Conservation (phyloP, 2,113 vertebrate genomes). For the Sceloporus tristichus region DNA sequence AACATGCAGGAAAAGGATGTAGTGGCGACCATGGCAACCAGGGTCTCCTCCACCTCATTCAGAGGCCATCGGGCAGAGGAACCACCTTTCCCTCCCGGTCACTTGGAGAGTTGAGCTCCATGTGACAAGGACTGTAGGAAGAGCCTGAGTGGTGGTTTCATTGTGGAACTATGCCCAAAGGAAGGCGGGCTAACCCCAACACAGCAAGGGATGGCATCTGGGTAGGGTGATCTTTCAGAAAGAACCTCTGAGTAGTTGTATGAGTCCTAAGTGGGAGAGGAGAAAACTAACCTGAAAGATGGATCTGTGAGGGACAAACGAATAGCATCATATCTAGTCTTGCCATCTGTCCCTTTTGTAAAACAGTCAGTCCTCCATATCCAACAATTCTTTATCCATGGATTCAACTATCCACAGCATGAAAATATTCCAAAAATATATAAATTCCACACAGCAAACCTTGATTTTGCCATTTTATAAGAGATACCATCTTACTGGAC, state of each 20-base stretch:
- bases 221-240: constrained; percentile 67
- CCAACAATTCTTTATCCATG: too few relatives aligned
- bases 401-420: too few relatives aligned
- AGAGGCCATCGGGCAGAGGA: too few relatives aligned
- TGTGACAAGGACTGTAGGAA: neutral
- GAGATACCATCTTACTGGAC: too few relatives aligned
- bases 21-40: neutral
- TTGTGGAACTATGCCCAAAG: constrained; percentile 74
- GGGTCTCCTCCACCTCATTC: neutral
- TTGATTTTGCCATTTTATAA: neutral
- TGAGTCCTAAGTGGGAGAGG: neutral
- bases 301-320: neutral
- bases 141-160: accelerated
- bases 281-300: neutral
- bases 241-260: neutral
- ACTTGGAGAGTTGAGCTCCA: neutral
- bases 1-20: neutral
- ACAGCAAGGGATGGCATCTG: constrained; percentile 70
- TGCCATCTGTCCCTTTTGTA: neutral
- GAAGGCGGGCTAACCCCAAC: constrained; percentile 50
- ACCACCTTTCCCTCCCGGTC: neutral
- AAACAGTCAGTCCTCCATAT: too few relatives aligned
- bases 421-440: too few relatives aligned
- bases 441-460: too few relatives aligned
- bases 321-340: neutral